Base-by-base conservation (phyloP, 37 sponge, comb jelly and placozoan genomes). In the Corticium candelabrum region DNA sequence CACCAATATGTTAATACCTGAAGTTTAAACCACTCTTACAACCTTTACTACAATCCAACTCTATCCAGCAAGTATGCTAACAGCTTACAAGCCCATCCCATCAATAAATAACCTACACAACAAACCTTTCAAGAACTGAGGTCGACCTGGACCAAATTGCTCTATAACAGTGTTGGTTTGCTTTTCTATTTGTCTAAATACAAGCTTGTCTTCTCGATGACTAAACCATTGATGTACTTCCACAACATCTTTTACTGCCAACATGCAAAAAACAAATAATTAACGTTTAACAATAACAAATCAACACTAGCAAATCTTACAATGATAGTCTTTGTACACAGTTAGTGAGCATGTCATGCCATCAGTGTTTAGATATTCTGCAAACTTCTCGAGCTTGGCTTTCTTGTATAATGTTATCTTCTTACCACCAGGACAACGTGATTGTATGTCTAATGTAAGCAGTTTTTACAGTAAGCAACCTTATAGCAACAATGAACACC, bases 381-480 rank as follows among this genome's bases (percentile, higher is more conserved):
- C 94, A 80, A 79, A 94, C 74, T 91, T 94, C 82, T 97, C 99
- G 74, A 91, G 34, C 77, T 89, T 90, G 32, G 92, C 84, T 38
- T 81, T 86, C 40, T 91, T 82, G 88, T 97, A 97, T 69, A 97
- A 82, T 0, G 87, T 62, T 3, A 88, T 87, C 81, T 91, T 93
- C 39, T 78, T 87, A 1, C 99, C 99, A 21, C 69, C 71, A 0
- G 99, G 99, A 79, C 88, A 91, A 32, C 94, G 81, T 38, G 79
- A 88, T 68, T 93, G 91, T 72, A 91, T 72, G 39, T 91, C 99
- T 96, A 74, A n/a, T n/a, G n/a, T n/a, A n/a, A n/a, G n/a, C n/a
- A n/a, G n/a, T n/a, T n/a, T n/a, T n/a, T n/a, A n/a, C n/a, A n/a
- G n/a, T n/a, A n/a, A n/a, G n/a, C n/a, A n/a, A 0, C 33, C 29